Base-by-base conservation (phyloP, 2,797 vertebrate genomes). In the Acropternis orthonyx region DNA sequence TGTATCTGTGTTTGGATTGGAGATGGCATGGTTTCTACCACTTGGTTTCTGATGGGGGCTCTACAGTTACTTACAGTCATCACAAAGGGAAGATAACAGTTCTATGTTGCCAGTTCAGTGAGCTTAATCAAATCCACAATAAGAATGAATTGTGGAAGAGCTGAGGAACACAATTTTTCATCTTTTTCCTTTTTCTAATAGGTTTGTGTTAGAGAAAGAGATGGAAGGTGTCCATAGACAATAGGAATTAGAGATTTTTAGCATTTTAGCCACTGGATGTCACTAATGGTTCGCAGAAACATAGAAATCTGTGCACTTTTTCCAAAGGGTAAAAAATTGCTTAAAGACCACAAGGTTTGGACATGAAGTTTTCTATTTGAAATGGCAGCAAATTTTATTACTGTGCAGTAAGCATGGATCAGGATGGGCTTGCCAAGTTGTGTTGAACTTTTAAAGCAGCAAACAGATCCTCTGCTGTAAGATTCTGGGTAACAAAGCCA, bases 191-290 rank as follows among this genome's bases (percentile, higher is more conserved):
- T 89, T 80, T 86, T 34, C 23, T 59, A 58, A 32, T 21, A 67
- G n/a, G 17, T 58, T 6, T 61, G 36, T 77, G 7, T 71, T 77
- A 65, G 41, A 73, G 36, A 91, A 84, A 41, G 28, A 75, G 14
- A 32, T 51, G 43, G 26, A 75, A 34, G 14, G 14, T 48, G 51
- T 67, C 65, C 49, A 65, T 65, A 37, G 41, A 56, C 41, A 43
- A 8, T 8, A 85, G 8, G 20, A 49, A 51, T 74, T 39, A 87
- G 1, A 9, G 21, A 23, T 61, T 95, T 76, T 88, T 88, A 84
- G 32, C 75, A 52, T 89, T 93, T 93, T 78, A 81, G 59, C 96
- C 96, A 95, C 95, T 94, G 95, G 95, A 92, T 96, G 96, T 96
- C 96, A 93, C 72, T 93, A 55, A 88, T 36, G 78, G 68, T 62